phyloP scores from a whole-genome alignment of 2,113 vertebrate species.

The Mobula birostris region DNA sequence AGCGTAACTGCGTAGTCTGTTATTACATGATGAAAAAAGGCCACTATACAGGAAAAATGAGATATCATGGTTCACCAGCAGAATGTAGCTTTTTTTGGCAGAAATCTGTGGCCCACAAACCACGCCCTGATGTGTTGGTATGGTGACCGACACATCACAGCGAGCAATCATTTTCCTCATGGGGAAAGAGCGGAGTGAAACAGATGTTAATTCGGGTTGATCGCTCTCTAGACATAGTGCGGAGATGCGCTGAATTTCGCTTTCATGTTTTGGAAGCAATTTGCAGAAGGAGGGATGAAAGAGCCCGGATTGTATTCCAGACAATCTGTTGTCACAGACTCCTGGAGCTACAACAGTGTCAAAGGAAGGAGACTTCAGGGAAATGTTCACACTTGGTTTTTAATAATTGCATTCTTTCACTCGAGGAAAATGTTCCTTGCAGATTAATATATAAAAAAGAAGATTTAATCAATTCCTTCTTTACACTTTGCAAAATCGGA shows the following conservation, averaged over 20 bases:
- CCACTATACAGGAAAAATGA: background rate
- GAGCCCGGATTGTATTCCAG: background rate
- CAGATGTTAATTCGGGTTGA: conserved; percentile 17
- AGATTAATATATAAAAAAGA: background rate
- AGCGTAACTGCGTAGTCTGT: background rate
- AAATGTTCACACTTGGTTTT: background rate
- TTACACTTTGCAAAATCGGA: background rate
- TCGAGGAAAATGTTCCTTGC: background rate
- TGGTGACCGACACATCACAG: background rate
- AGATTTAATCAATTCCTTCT: background rate
- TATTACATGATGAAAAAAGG: background rate
- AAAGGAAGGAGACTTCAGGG: background rate
- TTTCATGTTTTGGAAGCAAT: background rate
- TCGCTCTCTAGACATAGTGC: background rate
- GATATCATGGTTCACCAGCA: background rate
- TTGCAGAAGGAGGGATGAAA: background rate
- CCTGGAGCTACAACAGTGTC: background rate
- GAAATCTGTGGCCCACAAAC: background rate
- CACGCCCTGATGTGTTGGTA: background rate
- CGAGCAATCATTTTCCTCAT: background rate
- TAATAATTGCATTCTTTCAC: background rate
- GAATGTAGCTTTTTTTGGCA: background rate
- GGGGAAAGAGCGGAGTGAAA: background rate
- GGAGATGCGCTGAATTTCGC: background rate
- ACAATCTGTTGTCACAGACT: background rate